These are phyloP conservation scores for Temnopleurus reevesii DNA, from an alignment of 53 echinoderm and acorn worm genomes.

Conservation along the genomic window DNA sequence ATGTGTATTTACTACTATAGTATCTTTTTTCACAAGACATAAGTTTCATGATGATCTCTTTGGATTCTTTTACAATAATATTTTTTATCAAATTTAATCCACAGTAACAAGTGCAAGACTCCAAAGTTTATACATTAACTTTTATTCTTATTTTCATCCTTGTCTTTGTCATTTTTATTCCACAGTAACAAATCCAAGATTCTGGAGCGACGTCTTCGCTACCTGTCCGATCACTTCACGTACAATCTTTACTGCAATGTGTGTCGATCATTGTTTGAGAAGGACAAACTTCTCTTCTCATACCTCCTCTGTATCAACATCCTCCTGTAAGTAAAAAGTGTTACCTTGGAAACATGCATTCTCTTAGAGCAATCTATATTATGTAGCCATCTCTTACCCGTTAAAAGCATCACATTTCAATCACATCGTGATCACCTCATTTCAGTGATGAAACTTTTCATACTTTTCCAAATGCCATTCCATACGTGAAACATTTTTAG, in stretches of 20 bases:
- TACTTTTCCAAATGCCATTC: too few relatives aligned
- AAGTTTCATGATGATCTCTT: too few relatives aligned
- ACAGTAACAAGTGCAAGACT: too few relatives aligned
- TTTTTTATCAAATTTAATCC: too few relatives aligned
- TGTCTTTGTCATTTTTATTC: neutral
- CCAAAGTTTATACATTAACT: too few relatives aligned
- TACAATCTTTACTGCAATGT: conserved; percentile 98
- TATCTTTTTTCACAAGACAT: too few relatives aligned
- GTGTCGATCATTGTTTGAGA: conserved; percentile 97
- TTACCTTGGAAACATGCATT: neutral
- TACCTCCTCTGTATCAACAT: conserved; percentile 95
- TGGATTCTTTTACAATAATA: too few relatives aligned
- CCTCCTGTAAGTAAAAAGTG: conserved; percentile 81
- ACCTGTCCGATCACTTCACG: conserved; percentile 97
- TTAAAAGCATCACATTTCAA: neutral
- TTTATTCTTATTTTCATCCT: too few relatives aligned
- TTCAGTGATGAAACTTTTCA: too few relatives aligned
- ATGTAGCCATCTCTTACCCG: neutral
- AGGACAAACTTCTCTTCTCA: conserved; percentile 95
- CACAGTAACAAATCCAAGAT: conserved; percentile 99
- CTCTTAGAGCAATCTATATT: neutral
- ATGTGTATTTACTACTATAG: too few relatives aligned
- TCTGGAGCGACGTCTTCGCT: conserved; percentile 91
- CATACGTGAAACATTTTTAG: too few relatives aligned
- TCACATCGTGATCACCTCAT: neutral